These are phyloP conservation scores for Prosapia bicincta DNA, from an alignment of 2,888 invertebrate genomes.

Conservation along the genomic window DNA sequence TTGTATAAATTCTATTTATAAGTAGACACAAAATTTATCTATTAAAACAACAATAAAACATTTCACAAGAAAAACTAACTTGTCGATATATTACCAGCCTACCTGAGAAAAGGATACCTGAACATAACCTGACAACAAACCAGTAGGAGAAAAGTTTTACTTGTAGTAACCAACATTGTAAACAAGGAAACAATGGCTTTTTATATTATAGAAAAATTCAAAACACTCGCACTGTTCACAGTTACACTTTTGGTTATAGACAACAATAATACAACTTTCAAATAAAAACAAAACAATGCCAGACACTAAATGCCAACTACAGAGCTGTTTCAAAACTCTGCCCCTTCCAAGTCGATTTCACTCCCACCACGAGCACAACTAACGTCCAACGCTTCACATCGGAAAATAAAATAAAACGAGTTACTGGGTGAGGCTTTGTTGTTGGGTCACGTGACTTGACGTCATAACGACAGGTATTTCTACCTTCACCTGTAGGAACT, in stretches of 20 bases:
- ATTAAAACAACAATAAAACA: neutral
- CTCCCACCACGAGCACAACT: constrained; percentile 11
- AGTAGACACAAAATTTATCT: neutral
- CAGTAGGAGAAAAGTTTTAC: neutral
- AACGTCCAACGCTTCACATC: constrained; percentile 7
- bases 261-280: neutral
- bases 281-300: neutral
- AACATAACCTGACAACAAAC: neutral
- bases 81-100: neutral
- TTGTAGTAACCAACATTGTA: neutral
- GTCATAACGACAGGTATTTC: constrained; percentile 13
- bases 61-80: neutral
- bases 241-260: neutral
- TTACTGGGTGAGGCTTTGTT: constrained; percentile 22
- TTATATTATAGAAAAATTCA: neutral
- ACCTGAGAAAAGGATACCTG: neutral
- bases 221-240: neutral
- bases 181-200: neutral
- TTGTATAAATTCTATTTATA: neutral
- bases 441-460: constrained; percentile 20
- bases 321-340: neutral
- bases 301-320: neutral
- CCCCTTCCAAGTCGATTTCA: constrained; percentile 21
- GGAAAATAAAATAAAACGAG: constrained; percentile 26
- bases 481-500: neutral